Percentiles rank a stretch among this genome's conserved stretches.
phyloP scores from a whole-genome alignment of 64 coral and sea anemone genomes.

The Stylophora pistillata region DNA sequence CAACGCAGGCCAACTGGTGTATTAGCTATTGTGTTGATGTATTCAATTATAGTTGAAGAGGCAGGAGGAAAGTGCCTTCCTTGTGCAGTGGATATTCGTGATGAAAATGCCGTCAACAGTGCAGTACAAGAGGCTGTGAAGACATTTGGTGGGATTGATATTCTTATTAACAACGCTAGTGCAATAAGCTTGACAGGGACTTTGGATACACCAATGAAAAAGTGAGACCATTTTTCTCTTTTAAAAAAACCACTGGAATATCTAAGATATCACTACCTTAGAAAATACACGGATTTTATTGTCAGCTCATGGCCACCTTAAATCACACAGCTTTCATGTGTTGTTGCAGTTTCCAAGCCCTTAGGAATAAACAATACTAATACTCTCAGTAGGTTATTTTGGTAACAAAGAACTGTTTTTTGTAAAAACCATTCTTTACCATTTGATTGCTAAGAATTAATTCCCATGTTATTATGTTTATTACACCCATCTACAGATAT shows the following conservation, averaged over 20 bases:
- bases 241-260: neutral
- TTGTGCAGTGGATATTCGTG: conserved; percentile 88
- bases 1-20: too few species aligned
- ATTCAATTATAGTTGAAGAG: conserved; percentile 70
- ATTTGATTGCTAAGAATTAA: neutral
- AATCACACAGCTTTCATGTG: too few species aligned
- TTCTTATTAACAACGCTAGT: conserved; percentile 97
- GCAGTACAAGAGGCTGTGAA: conserved; percentile 87
- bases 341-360: too few species aligned
- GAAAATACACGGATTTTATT: too few species aligned
- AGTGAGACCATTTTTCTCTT: neutral
- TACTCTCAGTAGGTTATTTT: too few species aligned
- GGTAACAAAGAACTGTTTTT: too few species aligned
- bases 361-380: too few species aligned
- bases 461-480: neutral
- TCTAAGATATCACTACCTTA: neutral
- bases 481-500: conserved; percentile 60
- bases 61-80: conserved; percentile 90
- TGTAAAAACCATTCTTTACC: too few species aligned
- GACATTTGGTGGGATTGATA: conserved; percentile 97
- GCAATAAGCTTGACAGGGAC: conserved; percentile 81
- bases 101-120: conserved; percentile 74
- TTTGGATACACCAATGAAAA: conserved; percentile 88
- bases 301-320: too few species aligned
- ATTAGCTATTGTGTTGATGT: neutral